Conservation (phyloP, 2,888 invertebrate species). For the Ferdinandea cuprea region DNA sequence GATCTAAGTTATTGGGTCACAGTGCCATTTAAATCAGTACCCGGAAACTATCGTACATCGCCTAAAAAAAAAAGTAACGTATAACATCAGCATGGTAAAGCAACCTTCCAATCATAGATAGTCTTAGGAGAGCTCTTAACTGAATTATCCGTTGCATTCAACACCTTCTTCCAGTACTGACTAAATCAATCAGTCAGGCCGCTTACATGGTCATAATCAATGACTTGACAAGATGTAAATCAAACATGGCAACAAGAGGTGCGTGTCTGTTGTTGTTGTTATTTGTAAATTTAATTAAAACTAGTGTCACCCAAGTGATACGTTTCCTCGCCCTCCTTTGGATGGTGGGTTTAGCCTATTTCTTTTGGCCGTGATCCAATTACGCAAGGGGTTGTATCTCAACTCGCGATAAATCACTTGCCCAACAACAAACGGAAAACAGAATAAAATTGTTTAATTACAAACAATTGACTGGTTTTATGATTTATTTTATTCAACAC, state of each 20-base stretch:
- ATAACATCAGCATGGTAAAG: not conserved
- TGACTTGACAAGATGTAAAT: conserved; percentile 38
- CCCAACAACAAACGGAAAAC: conserved; percentile 19
- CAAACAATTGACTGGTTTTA: conserved; percentile 47
- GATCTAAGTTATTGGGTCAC: conserved; percentile 66
- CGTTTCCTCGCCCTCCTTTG: too few relatives aligned
- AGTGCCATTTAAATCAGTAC: conserved; percentile 36
- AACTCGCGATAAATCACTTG: conserved; percentile 18
- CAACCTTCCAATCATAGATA: conserved; percentile 34
- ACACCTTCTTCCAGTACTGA: conserved; percentile 14
- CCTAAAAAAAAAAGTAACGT: not conserved
- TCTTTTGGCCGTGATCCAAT: conserved; percentile 66
- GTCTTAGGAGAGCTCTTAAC: not conserved
- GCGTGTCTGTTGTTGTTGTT: conserved; percentile 1
- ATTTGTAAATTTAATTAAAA: too few relatives aligned
- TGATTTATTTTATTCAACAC: conserved; percentile 53
- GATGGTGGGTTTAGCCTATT: too few relatives aligned
- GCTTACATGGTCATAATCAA: conserved; percentile 30
- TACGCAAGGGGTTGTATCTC: conserved; percentile 58
- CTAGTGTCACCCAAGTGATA: too few relatives aligned
- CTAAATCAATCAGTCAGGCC: conserved; percentile 34
- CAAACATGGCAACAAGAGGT: conserved; percentile 14
- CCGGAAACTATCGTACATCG: conserved; percentile 50
- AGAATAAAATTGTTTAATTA: conserved; percentile 63
- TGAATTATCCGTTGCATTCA: conserved; percentile 13